phyloP scores from a whole-genome alignment of 2,888 invertebrate genomes.

The Pandemis heparana region DNA sequence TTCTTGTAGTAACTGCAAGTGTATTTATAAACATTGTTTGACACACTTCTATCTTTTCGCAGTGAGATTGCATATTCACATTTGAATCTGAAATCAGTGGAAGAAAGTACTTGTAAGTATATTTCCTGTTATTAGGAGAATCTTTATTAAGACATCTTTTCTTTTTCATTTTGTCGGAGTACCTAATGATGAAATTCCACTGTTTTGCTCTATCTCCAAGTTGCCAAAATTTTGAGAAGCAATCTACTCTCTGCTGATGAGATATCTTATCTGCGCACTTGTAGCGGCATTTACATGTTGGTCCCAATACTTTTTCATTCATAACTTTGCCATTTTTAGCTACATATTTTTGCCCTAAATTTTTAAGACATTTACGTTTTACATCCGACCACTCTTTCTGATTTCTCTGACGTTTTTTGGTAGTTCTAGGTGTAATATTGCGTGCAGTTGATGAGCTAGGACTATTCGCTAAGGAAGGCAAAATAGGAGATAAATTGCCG shows the following conservation, averaged over 20 bases:
- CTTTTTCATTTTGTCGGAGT: too few relatives aligned
- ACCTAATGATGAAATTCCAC: conserved; percentile 37
- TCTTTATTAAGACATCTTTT: conserved; percentile 33
- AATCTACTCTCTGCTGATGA: conserved; percentile 40
- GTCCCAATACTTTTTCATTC: conserved; percentile 43
- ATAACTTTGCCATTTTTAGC: conserved; percentile 43
- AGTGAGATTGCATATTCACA: background rate
- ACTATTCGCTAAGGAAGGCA: background rate
- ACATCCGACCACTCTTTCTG: background rate
- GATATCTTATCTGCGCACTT: conserved; percentile 28
- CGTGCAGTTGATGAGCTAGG: conserved; percentile 2
- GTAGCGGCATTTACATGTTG: conserved; percentile 39
- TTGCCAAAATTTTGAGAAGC: conserved; percentile 46
- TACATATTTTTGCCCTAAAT: conserved; percentile 42
- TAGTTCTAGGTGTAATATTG: conserved; percentile 32
- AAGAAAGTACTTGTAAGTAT: conserved; percentile 40
- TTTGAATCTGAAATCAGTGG: conserved; percentile 37
- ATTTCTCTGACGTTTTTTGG: conserved; percentile 43
- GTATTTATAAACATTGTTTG: too few relatives aligned
- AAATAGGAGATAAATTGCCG: background rate
- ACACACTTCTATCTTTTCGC: too few relatives aligned
- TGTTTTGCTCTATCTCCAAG: conserved; percentile 42
- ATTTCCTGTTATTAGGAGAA: background rate
- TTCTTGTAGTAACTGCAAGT: too few relatives aligned
- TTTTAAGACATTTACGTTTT: conserved; percentile 43